A percentile compares a stretch with the other conserved stretches of the same genome.
Evolutionary conservation across 37 sponge, comb jelly and placozoan genomes (phyloP).

Genomic region (Beroe ovata): DNA sequence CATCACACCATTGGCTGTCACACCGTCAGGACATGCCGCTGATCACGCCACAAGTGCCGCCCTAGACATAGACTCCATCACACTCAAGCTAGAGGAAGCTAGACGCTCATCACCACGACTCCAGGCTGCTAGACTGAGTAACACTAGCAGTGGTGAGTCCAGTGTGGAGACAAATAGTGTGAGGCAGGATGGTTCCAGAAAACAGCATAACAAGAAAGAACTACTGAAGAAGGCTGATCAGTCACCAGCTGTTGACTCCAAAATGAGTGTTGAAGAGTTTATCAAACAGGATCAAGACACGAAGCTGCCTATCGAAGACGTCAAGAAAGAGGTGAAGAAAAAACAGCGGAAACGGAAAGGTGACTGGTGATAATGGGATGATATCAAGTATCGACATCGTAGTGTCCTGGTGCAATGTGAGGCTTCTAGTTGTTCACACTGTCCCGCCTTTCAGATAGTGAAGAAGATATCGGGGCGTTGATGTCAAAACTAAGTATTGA

Average conservation of each 20-base stretch:
- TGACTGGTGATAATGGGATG: no score
- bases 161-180: not conserved
- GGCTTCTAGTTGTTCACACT: no score
- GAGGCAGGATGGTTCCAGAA: not conserved
- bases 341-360: not conserved
- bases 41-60: not conserved
- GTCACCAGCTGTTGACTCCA: no score
- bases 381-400: no score
- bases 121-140: not conserved
- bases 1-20: not conserved
- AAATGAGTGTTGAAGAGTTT: not conserved
- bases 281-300: not conserved
- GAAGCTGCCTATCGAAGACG: not conserved
- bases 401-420: no score
- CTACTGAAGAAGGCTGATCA: not conserved
- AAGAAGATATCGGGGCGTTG: not conserved
- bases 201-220: not conserved
- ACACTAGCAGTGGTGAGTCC: not conserved
- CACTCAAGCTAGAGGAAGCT: not conserved
- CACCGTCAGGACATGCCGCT: not conserved
- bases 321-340: not conserved
- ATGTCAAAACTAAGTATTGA: slow-evolving; percentile 2
- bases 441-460: not conserved
- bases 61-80: not conserved
- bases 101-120: not conserved